Conservation (phyloP, 2,113 vertebrate species). For the Peromyscus maniculatus region DNA sequence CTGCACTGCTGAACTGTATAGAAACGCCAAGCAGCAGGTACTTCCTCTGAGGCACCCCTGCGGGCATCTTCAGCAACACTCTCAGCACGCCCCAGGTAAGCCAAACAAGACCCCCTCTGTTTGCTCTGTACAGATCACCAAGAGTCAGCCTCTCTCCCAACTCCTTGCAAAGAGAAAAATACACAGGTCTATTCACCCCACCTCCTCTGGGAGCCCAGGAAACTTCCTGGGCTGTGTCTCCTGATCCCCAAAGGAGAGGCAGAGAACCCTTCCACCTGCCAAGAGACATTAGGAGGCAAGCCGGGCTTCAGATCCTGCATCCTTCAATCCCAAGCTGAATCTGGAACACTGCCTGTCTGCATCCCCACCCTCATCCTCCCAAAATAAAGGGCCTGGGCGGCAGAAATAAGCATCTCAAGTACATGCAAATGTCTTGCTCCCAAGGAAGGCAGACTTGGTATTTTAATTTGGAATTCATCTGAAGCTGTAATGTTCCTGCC, state of each 20-base stretch:
- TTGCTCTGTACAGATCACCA: not conserved
- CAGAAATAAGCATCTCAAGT: not conserved
- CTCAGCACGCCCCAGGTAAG: not conserved
- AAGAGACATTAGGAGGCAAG: not conserved
- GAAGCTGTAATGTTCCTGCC: not conserved
- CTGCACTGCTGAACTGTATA: constrained; percentile 19
- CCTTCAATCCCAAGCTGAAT: not conserved
- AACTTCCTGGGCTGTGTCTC: not conserved
- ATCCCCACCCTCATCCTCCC: not conserved
- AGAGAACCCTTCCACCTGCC: not conserved
- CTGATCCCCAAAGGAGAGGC: not conserved
- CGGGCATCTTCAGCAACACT: not conserved
- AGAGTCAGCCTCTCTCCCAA: not conserved
- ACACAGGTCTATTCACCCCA: not conserved
- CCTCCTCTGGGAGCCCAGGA: not conserved
- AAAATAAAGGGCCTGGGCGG: not conserved
- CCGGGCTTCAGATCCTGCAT: not conserved
- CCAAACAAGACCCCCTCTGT: not conserved
- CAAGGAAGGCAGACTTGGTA: not conserved
- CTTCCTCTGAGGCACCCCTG: not conserved
- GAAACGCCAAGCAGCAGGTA: not conserved
- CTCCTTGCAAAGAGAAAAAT: not conserved
- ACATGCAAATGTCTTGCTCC: not conserved
- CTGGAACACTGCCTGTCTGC: not conserved
- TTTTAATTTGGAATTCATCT: not conserved